Conservation (phyloP, 2,113 vertebrate genomes). For the Gallinago jamesoni region DNA sequence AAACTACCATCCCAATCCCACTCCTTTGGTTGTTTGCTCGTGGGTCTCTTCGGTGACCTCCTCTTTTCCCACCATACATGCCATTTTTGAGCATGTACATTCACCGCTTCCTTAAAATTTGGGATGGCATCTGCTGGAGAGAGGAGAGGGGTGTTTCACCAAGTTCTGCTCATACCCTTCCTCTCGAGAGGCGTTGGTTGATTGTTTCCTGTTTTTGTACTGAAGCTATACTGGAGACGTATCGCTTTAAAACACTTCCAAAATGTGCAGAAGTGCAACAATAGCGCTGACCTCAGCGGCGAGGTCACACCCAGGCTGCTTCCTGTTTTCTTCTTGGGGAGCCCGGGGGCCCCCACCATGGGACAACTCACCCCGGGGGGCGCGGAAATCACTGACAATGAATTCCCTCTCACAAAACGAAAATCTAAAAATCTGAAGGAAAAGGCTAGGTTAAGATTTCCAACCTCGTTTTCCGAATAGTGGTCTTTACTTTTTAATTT, state of each 20-base stretch:
- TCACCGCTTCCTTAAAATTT: background rate
- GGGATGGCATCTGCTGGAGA: background rate
- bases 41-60: background rate
- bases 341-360: background rate
- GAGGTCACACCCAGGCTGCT: conserved; percentile 69
- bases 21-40: rapidly evolving
- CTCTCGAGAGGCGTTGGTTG: conserved; percentile 67
- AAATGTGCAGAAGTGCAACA: conserved; percentile 70
- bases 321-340: conserved; percentile 74
- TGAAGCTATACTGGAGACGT: conserved; percentile 55
- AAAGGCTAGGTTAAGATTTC: background rate
- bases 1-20: background rate
- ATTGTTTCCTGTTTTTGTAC: conserved; percentile 76
- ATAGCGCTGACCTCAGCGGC: conserved; percentile 64
- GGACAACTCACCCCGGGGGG: background rate
- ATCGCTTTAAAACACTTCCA: conserved; percentile 70
- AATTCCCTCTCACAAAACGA: background rate
- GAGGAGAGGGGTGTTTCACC: conserved; percentile 1
- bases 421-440: background rate
- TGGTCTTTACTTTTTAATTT: background rate
- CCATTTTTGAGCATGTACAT: background rate
- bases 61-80: background rate
- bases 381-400: background rate
- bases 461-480: background rate
- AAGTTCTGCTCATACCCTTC: conserved; percentile 45